A percentile compares a stretch with the other conserved stretches of the same genome.
phyloP scores from a whole-genome alignment of 2,888 invertebrate species.

The Dasysyrphus albostriatus region DNA sequence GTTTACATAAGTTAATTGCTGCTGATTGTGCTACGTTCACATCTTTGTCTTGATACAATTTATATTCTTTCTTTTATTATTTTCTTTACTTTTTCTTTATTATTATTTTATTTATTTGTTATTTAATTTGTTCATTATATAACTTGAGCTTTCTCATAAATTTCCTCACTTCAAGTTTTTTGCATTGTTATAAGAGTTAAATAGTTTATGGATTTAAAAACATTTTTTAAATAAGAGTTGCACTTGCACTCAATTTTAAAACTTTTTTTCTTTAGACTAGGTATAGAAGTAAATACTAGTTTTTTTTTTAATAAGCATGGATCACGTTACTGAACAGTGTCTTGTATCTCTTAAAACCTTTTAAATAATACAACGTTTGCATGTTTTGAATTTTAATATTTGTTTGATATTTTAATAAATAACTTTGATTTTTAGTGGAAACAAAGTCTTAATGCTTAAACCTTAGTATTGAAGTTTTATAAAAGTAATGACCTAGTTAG shows the following conservation, averaged over 20 bases:
- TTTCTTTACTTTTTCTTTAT: neutral
- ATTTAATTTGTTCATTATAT: slow-evolving; percentile 28
- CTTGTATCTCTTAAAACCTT: neutral
- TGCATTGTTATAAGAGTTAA: slow-evolving; percentile 59
- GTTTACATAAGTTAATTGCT: slow-evolving; percentile 67
- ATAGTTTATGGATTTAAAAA: slow-evolving; percentile 25
- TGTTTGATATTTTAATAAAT: too few relatives aligned
- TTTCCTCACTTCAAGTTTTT: slow-evolving; percentile 56
- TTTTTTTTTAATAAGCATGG: slow-evolving; percentile 40
- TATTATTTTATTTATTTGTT: neutral
- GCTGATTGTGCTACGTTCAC: slow-evolving; percentile 74
- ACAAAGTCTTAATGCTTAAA: too few relatives aligned
- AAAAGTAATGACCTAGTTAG: too few relatives aligned
- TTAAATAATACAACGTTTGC: too few relatives aligned
- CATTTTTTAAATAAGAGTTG: neutral
- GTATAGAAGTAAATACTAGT: neutral
- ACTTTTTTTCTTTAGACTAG: slow-evolving; percentile 37
- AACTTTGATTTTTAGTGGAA: too few relatives aligned
- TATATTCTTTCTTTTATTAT: slow-evolving; percentile 4
- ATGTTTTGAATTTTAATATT: too few relatives aligned
- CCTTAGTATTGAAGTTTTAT: too few relatives aligned
- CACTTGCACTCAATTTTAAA: slow-evolving; percentile 17
- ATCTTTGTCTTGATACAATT: slow-evolving; percentile 49
- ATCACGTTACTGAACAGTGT: neutral
- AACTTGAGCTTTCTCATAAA: slow-evolving; percentile 54